These are phyloP conservation scores for Hydropsyche betteni DNA, from an alignment of 2,888 invertebrate species.

Conservation along the genomic window DNA sequence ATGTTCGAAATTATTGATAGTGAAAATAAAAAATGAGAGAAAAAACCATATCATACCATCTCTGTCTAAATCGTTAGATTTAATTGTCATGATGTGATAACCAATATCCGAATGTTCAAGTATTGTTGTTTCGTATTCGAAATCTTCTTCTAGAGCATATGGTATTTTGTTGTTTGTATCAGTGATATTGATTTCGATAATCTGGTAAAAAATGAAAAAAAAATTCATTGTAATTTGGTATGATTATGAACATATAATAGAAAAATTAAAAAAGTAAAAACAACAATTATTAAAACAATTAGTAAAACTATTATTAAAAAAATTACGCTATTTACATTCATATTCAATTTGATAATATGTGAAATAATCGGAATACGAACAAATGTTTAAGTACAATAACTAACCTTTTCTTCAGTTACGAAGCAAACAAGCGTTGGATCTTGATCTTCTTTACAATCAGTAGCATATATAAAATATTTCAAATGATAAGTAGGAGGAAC, in stretches of 20 bases:
- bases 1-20: no score
- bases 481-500: constrained; percentile 61
- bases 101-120: constrained; percentile 64
- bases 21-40: neutral
- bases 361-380: constrained; percentile 45
- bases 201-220: constrained; percentile 56
- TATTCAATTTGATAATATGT: neutral
- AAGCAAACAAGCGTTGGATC: constrained; percentile 55
- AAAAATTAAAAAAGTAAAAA: no score
- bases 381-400: constrained; percentile 38
- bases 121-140: constrained; percentile 58
- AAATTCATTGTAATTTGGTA: neutral
- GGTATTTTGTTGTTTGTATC: constrained; percentile 72
- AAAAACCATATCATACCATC: constrained; percentile 61
- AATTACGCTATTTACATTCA: no score
- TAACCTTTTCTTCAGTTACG: constrained; percentile 61
- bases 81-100: constrained; percentile 59
- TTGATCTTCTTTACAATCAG: constrained; percentile 58
- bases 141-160: constrained; percentile 56
- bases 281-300: no score
- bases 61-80: constrained; percentile 67
- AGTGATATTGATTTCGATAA: constrained; percentile 64
- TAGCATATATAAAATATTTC: constrained; percentile 66
- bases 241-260: no score
- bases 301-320: no score